phyloP scores from a whole-genome alignment of 2,888 invertebrate species.

The Bhutanitis thaidina region DNA sequence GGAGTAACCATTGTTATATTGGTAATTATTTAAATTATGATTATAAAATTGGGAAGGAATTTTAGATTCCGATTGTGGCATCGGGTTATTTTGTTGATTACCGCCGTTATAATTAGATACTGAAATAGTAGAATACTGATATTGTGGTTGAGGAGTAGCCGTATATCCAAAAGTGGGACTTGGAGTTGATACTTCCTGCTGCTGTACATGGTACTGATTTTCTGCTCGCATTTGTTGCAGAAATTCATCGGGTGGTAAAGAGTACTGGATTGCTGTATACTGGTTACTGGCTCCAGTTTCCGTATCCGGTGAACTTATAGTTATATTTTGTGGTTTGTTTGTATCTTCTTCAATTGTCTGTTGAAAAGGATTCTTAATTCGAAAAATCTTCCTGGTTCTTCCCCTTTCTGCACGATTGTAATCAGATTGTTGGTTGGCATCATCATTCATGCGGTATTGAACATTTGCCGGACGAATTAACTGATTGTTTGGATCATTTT shows the following conservation, averaged over 20 bases:
- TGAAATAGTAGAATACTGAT: constrained; percentile 59
- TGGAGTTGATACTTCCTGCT: constrained; percentile 49
- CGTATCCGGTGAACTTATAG: constrained; percentile 50
- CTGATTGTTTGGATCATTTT: constrained; percentile 55
- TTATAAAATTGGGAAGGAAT: constrained; percentile 46
- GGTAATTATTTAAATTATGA: constrained; percentile 47
- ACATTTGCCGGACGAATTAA: constrained; percentile 51
- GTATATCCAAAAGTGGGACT: constrained; percentile 57
- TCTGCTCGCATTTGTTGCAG: constrained; percentile 66
- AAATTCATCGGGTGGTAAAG: constrained; percentile 71
- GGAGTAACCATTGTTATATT: constrained; percentile 49
- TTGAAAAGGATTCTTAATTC: constrained; percentile 71
- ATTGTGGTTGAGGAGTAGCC: constrained; percentile 65
- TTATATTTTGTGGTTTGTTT: constrained; percentile 40
- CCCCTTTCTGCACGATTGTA: constrained; percentile 48
- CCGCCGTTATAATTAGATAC: constrained; percentile 47
- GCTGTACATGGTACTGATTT: constrained; percentile 58
- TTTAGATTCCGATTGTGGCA: constrained; percentile 51
- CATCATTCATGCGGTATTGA: constrained; percentile 54
- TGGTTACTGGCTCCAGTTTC: constrained; percentile 71
- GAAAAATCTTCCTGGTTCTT: constrained; percentile 58
- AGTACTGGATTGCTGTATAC: constrained; percentile 70
- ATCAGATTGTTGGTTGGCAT: constrained; percentile 50
- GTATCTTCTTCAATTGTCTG: constrained; percentile 46
- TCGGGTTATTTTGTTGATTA: constrained; percentile 49